Percentiles rank a stretch among this genome's conserved stretches.
phyloP scores from a whole-genome alignment of 2,888 invertebrate genomes.

The Danaus chrysippus region DNA sequence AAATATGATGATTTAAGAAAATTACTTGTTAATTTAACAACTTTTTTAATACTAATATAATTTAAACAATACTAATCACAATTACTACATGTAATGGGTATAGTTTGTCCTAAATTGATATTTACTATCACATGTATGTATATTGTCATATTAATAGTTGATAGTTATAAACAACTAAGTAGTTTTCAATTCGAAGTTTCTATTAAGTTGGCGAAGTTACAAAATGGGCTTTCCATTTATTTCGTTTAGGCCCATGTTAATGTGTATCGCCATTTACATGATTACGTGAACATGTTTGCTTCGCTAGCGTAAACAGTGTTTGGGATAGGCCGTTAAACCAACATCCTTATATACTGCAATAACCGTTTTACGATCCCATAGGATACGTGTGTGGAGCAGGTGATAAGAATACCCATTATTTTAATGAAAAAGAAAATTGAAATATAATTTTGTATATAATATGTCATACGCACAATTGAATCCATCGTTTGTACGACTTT shows the following conservation, averaged over 20 bases:
- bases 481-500: no score
- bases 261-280: slow-evolving; percentile 35
- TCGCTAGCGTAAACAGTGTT: slow-evolving; percentile 28
- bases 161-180: no score
- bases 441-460: not conserved
- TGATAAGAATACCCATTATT: slow-evolving; percentile 6
- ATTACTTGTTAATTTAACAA: no score
- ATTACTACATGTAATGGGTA: no score
- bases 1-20: no score
- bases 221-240: slow-evolving; percentile 11
- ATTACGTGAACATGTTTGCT: slow-evolving; percentile 34
- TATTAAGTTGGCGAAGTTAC: not conserved
- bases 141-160: no score
- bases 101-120: no score
- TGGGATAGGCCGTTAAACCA: slow-evolving; percentile 32
- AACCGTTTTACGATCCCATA: slow-evolving; percentile 28
- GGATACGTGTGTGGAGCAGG: slow-evolving; percentile 15
- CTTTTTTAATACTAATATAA: no score
- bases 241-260: slow-evolving; percentile 21
- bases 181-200: not conserved
- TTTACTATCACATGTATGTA: no score
- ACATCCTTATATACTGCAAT: slow-evolving; percentile 33
- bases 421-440: slow-evolving; percentile 4
- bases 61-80: no score
- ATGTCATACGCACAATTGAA: not conserved